Percentiles rank a stretch among this genome's conserved stretches.
phyloP scores from a whole-genome alignment of 1,140 invertebrate species.

The Lucilia sericata region DNA sequence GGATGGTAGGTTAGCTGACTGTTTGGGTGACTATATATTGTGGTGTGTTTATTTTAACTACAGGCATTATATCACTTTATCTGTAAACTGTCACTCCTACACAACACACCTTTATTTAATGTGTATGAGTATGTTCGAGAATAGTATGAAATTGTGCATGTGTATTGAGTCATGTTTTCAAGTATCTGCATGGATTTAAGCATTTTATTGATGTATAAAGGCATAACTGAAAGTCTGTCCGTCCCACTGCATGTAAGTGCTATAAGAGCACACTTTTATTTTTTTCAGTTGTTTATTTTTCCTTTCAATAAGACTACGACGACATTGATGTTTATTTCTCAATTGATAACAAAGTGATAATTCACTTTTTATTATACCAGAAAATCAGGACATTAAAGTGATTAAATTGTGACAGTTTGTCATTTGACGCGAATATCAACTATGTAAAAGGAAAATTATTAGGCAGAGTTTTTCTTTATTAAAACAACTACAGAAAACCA shows the following conservation, averaged over 20 bases:
- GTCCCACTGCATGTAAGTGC: neutral
- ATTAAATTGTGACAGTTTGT: conserved; percentile 17
- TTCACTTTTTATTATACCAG: neutral
- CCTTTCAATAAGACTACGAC: neutral
- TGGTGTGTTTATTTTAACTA: conserved; percentile 13
- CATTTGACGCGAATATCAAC: neutral
- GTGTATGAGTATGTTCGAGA: too few species aligned
- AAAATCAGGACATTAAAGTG: neutral
- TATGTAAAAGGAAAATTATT: neutral
- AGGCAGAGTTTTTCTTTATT: too few species aligned
- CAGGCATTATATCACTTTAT: conserved; percentile 42
- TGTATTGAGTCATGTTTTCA: neutral
- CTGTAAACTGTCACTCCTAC: conserved; percentile 41
- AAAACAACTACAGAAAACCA: too few species aligned
- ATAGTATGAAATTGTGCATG: too few species aligned
- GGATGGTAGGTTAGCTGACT: neutral
- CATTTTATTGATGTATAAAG: neutral
- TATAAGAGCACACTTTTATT: conserved; percentile 17
- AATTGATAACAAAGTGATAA: conserved; percentile 3
- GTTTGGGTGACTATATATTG: neutral
- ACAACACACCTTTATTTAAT: conserved; percentile 40
- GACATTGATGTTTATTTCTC: neutral
- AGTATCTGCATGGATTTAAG: neutral
- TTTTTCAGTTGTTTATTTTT: neutral
- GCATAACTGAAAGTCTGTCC: neutral